Percentiles rank a stretch among this genome's conserved stretches.
phyloP scores from a whole-genome alignment of 53 echinoderm and acorn worm genomes.

The Paracentrotus lividus region DNA sequence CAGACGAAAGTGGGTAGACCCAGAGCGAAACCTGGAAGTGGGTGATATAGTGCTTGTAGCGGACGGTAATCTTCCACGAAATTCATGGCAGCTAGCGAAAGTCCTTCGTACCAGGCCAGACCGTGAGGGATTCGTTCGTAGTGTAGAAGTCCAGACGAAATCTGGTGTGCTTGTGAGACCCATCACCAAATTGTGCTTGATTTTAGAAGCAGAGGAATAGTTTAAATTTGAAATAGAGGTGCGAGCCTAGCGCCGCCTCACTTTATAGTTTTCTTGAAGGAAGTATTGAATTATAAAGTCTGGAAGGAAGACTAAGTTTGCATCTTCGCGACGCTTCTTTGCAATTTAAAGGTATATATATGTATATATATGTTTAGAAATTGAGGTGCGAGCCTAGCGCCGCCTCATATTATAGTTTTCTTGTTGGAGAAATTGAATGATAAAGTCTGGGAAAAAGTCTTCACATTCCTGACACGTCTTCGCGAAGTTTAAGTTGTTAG shows the following conservation, averaged over 20 bases:
- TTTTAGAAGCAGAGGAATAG: slow-evolving; percentile 48
- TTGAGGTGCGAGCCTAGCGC: too few relatives aligned
- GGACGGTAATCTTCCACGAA: slow-evolving; percentile 71
- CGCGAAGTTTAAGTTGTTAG: too few relatives aligned
- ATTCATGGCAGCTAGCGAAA: slow-evolving; percentile 77
- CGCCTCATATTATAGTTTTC: too few relatives aligned
- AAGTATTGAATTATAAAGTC: too few relatives aligned
- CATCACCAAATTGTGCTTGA: slow-evolving; percentile 78
- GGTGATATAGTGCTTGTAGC: slow-evolving; percentile 78
- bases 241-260: slow-evolving; percentile 13
- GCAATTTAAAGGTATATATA: too few relatives aligned
- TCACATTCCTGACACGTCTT: too few relatives aligned
- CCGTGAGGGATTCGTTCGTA: slow-evolving; percentile 70
- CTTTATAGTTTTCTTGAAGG: too few relatives aligned
- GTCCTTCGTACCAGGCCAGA: slow-evolving; percentile 65
- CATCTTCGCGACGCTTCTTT: neutral
- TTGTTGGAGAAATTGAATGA: too few relatives aligned
- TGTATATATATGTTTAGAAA: too few relatives aligned
- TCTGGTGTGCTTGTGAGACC: slow-evolving; percentile 72
- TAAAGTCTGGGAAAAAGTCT: too few relatives aligned
- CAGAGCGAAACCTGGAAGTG: slow-evolving; percentile 51
- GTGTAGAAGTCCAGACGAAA: slow-evolving; percentile 76
- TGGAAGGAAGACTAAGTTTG: neutral
- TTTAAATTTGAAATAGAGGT: neutral
- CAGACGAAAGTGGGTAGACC: slow-evolving; percentile 66